phyloP scores from a whole-genome alignment of 2,113 vertebrate genomes.

The Nycticryphes semicollaris region DNA sequence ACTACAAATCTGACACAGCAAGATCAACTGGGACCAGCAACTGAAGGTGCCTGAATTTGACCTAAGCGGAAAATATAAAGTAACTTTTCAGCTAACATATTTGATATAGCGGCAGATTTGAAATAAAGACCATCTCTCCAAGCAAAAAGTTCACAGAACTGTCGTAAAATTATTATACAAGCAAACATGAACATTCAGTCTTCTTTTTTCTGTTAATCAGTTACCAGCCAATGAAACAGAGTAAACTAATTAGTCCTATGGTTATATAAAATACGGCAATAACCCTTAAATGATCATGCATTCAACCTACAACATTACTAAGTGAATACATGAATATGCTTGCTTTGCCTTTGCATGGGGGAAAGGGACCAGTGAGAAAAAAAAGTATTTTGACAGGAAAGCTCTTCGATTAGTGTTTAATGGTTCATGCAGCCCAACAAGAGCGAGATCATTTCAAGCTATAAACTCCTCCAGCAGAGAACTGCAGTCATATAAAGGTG shows the following conservation, averaged over 20 bases:
- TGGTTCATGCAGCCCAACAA: conserved; percentile 51
- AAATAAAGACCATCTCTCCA: conserved; percentile 77
- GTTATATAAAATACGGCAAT: not conserved
- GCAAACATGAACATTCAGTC: conserved; percentile 53
- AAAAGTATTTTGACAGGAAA: conserved; percentile 18
- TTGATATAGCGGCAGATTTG: not conserved
- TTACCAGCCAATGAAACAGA: conserved; percentile 43
- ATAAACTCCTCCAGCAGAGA: conserved; percentile 48
- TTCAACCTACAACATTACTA: not conserved
- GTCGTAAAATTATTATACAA: conserved; percentile 32
- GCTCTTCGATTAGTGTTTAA: not conserved
- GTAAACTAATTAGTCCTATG: not conserved
- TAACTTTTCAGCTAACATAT: not conserved
- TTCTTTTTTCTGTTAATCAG: conserved; percentile 48
- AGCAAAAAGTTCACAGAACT: conserved; percentile 74
- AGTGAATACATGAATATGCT: not conserved
- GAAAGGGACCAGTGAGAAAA: conserved; percentile 63
- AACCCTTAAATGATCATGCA: conserved; percentile 65
- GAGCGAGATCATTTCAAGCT: not conserved
- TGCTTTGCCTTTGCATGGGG: not conserved
- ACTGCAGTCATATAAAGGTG: conserved; percentile 34
- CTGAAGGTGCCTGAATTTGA: not conserved
- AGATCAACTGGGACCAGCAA: not conserved
- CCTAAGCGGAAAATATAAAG: not conserved
- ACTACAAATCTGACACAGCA: not conserved